Conservation (phyloP, 2,113 vertebrate species). For the Ictalurus punctatus region DNA sequence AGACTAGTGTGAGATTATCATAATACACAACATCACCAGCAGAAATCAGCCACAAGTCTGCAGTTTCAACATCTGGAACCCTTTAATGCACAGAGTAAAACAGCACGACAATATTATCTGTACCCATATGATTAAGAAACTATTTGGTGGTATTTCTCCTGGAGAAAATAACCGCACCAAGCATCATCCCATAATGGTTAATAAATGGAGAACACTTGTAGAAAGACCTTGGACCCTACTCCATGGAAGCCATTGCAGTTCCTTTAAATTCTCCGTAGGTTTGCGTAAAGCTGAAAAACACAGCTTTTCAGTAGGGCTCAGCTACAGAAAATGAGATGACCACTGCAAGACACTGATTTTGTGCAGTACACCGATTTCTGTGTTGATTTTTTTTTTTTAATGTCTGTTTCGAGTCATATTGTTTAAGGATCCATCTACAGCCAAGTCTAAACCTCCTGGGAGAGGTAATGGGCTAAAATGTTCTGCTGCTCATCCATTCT, state of each 20-base stretch:
- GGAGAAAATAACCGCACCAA: neutral
- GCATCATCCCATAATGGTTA: neutral
- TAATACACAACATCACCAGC: neutral
- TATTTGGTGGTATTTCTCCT: neutral
- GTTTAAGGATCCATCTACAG: neutral
- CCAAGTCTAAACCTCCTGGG: neutral
- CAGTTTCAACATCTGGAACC: neutral
- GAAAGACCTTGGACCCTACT: neutral
- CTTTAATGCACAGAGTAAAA: neutral
- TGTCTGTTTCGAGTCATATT: neutral
- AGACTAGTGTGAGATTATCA: neutral
- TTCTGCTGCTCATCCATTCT: neutral
- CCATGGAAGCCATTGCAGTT: neutral
- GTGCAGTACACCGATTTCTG: neutral
- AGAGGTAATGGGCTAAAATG: neutral
- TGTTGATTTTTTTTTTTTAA: neutral
- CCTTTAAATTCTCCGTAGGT: neutral
- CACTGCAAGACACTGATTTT: neutral
- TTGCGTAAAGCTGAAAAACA: neutral
- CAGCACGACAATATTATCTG: neutral
- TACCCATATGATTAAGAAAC: neutral
- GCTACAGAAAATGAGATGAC: neutral
- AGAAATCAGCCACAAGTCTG: neutral
- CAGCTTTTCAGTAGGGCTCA: neutral
- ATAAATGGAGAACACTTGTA: neutral